Evolutionary conservation across 1,140 invertebrate species (phyloP).

Genomic region (Scaptomyza graminum): DNA sequence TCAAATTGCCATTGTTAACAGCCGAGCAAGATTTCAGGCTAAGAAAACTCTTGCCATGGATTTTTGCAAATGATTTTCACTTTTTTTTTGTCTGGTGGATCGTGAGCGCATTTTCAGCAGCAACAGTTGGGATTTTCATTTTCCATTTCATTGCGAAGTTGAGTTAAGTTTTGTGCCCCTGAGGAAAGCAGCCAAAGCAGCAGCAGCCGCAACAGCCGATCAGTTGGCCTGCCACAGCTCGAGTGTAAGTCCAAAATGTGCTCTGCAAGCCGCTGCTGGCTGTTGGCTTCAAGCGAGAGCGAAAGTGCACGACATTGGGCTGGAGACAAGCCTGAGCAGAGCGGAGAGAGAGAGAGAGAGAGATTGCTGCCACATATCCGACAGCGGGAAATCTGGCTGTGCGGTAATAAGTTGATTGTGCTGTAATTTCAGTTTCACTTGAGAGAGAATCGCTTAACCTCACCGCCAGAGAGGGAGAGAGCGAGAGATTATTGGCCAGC

Average conservation of each 20-base stretch:
- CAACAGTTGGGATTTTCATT: constrained; percentile 29
- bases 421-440: constrained; percentile 83
- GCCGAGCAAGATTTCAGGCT: constrained; percentile 30
- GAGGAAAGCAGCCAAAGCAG: constrained; percentile 49
- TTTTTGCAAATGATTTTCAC: constrained; percentile 74
- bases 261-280: background rate
- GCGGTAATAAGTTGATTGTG: constrained; percentile 83
- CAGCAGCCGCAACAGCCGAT: constrained; percentile 47
- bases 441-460: constrained; percentile 47
- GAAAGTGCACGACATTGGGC: constrained; percentile 76
- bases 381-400: constrained; percentile 71
- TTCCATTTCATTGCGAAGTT: constrained; percentile 7
- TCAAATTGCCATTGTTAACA: constrained; percentile 77
- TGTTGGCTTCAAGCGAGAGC: constrained; percentile 58
- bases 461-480: background rate
- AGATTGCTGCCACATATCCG: constrained; percentile 53
- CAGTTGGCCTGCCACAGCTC: constrained; percentile 63
- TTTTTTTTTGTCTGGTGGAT: constrained; percentile 55
- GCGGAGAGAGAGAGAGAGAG: constrained; percentile 28
- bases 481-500: constrained; percentile 48
- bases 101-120: constrained; percentile 59
- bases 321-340: constrained; percentile 2
- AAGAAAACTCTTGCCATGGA: constrained; percentile 32
- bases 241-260: constrained; percentile 48
- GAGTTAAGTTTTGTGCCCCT: constrained; percentile 11